A percentile compares a stretch with the other conserved stretches of the same genome.
Evolutionary conservation across 2,797 vertebrate species (phyloP).

Genomic region (Loriculus beryllinus): DNA sequence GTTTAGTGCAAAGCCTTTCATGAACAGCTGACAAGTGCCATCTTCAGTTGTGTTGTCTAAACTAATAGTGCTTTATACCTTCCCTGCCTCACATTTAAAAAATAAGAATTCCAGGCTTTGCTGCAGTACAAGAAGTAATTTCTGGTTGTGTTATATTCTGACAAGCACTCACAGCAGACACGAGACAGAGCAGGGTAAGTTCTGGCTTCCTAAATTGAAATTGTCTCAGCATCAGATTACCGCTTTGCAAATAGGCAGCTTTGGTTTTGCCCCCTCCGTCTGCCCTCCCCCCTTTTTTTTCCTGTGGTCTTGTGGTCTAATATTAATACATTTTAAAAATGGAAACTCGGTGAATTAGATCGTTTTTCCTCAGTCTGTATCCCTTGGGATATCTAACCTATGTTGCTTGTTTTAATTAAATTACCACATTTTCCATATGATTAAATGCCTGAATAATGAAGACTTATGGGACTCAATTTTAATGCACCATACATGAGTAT

Average conservation of each 20-base stretch:
- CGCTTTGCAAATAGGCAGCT: conserved; percentile 58
- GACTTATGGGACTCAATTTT: conserved; percentile 70
- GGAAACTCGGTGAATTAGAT: conserved; percentile 74
- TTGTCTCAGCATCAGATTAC: conserved; percentile 61
- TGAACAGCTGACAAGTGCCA: not conserved
- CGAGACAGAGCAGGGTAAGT: conserved; percentile 36
- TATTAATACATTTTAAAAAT: conserved; percentile 75
- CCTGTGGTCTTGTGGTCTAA: conserved; percentile 65
- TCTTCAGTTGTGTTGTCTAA: not conserved
- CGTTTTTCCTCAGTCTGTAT: conserved; percentile 67
- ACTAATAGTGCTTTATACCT: not conserved
- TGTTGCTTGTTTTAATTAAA: conserved; percentile 79
- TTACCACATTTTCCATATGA: conserved; percentile 78
- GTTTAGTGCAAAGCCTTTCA: not conserved
- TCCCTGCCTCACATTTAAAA: not conserved
- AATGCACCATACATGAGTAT: conserved; percentile 48
- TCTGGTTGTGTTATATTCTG: not conserved
- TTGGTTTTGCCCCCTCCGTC: not conserved
- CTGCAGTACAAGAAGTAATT: not conserved
- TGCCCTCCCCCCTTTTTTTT: not conserved
- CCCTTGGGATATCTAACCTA: conserved; percentile 62
- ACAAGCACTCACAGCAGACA: conserved; percentile 41
- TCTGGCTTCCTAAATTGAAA: conserved; percentile 63
- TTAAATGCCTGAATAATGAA: conserved; percentile 76
- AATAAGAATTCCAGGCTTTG: not conserved